Conservation (phyloP, 2,797 vertebrate genomes). For the Myotis planiceps region DNA sequence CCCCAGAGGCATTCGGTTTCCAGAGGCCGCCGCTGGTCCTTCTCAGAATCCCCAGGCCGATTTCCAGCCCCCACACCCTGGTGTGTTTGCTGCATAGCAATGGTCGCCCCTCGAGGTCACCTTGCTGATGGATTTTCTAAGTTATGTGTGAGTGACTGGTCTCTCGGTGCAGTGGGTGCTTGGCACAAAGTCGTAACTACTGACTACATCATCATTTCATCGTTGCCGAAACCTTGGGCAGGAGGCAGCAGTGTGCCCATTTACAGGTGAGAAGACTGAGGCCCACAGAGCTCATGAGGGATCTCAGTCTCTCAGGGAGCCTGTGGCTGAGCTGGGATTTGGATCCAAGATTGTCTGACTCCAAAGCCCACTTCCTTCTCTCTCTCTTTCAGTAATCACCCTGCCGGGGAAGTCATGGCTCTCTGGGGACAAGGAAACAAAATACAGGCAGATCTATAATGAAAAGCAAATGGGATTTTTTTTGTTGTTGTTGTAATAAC, state of each 20-base stretch:
- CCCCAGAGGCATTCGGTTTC: not conserved
- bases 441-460: conserved; percentile 37
- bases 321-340: not conserved
- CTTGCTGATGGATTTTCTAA: not conserved
- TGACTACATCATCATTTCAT: fast-evolving
- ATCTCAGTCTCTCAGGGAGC: fast-evolving
- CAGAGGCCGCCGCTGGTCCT: not conserved
- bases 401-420: not conserved
- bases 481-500: conserved; percentile 46
- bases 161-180: fast-evolving
- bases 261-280: not conserved
- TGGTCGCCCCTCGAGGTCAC: not conserved
- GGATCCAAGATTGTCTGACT: not conserved
- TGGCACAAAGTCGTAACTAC: fast-evolving
- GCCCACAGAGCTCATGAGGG: too few relatives aligned
- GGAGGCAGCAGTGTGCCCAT: fast-evolving
- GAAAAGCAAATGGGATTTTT: conserved; percentile 64
- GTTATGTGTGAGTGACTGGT: fast-evolving
- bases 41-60: fast-evolving
- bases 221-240: not conserved
- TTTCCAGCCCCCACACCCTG: fast-evolving
- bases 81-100: not conserved
- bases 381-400: not conserved
- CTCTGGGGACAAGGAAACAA: conserved; percentile 29
- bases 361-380: not conserved